Base-by-base conservation (phyloP, 2,797 vertebrate genomes). In the Eurystomus glaucurus region DNA sequence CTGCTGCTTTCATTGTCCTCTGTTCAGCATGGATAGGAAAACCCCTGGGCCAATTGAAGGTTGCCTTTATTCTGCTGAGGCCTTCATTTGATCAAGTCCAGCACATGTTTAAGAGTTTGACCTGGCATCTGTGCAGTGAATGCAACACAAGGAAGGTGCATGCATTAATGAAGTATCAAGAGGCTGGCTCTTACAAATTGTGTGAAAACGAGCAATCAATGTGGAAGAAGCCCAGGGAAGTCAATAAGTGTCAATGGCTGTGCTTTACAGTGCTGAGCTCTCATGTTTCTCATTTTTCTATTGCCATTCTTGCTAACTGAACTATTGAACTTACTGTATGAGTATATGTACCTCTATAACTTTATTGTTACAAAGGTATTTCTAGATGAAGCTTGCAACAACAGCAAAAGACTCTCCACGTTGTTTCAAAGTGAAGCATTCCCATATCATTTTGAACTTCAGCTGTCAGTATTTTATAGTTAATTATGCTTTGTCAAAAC, bases 81-180 rank as follows among this genome's bases (percentile, higher is more conserved):
- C 4, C 9, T 87, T 71, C 1, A 1, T 48, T 26, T 46, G 35
- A 33, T 46, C 20, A 39, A 35, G 55, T 39, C 22, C 20, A 51
- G 20, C 7, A 39, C 12, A 8, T 29, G 17, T 46, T 85, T 14
- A 43, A 37, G n/a, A 29, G 9, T 70, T 43, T 88, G 72, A 65
- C 45, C 58, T 64, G 58, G 4, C 0, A 1, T 55, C 13, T 64
- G 35, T 71, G 17, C 23, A 46, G 11, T 7, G n/a, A 57, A 26
- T 39, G 10, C 20, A 69, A 35, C 11, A 7, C 9, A 5, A 0
- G 0, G 19, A 54, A 3, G 12, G 20, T 37, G 17, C 33, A 20
- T 23, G 39, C 37, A 87, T 74, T 52, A 37, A 45, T 58, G 52
- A 68, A 18, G 6, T 55, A 13, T 22, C 28, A 57, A 75, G 58